Base-by-base conservation (phyloP, 1,140 invertebrate genomes). In the Anthonomus grandis region DNA sequence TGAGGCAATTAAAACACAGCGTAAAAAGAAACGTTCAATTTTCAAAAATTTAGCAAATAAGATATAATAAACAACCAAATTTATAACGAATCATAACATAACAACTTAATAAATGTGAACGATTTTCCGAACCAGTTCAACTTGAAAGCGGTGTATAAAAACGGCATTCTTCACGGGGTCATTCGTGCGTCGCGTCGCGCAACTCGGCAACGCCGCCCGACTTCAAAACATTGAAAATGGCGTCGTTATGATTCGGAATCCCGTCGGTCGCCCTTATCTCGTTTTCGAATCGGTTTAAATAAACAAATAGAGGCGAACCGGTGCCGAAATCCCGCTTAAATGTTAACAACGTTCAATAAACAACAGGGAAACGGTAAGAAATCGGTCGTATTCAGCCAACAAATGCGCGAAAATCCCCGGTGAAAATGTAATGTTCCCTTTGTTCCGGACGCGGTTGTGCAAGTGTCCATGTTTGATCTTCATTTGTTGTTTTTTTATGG, bases 361-460 rank as follows among this genome's bases (percentile, higher is more conserved):
- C 45, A 41, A 13, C 15, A 3, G 19, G 44, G 34, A 39, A 57
- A 31, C 17, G 12, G 44, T 48, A 22, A 48, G 22, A 42, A 49
- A 22, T 10, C 13, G 23, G 23, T 3, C 36, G 15, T 25, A 24
- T 48, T 48, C 36, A 50, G 56, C 31, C 41, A 58, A 47, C 42
- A 58, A 58, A 41, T 48, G 45, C 41, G 56, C 25, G 56, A 58
- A 58, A 58, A 50, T 49, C 38, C 25, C 25, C 18, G 42, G 56
- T 45, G 49, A 58, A 58, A 51, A 58, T 58, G 56, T 58, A 48
- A 58, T 58, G 34, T 58, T 58, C n/a, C n/a, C 56, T 58, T 58
- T 58, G 56, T 58, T 51, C n/a, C 38, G 24, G 41, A 24, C 27
- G n/a, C n/a, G 47, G 47, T 31, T 45, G 49, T 58, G 56, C 41